phyloP scores from a whole-genome alignment of 2,797 vertebrate species.

The Enteromius paludinosus region DNA sequence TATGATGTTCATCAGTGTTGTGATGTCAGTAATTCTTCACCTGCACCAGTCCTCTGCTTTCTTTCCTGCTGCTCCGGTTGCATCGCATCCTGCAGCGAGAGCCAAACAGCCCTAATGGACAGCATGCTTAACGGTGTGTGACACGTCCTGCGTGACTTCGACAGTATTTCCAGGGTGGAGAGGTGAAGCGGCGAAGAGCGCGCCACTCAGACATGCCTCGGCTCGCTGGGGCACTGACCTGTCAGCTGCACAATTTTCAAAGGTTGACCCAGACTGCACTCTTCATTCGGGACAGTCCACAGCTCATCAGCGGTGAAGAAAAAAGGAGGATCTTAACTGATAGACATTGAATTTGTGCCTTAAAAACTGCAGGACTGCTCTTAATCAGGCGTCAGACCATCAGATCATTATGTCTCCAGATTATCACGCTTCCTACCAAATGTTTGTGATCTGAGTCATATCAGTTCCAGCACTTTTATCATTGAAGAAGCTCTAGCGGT shows the following conservation, averaged over 20 bases:
- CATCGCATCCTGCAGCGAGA: slow-evolving; percentile 15
- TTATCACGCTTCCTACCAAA: slow-evolving; percentile 49
- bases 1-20: slow-evolving; percentile 7
- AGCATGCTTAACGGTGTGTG: slow-evolving; percentile 69
- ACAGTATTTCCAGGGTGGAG: slow-evolving; percentile 56
- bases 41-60: neutral
- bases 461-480: neutral
- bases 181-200: slow-evolving; percentile 69
- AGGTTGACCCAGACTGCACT: slow-evolving; percentile 38
- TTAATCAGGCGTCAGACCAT: slow-evolving; percentile 48
- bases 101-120: slow-evolving; percentile 57
- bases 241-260: slow-evolving; percentile 18
- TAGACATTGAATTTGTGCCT: neutral
- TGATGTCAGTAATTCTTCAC: neutral
- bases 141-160: slow-evolving; percentile 65
- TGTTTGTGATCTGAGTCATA: neutral
- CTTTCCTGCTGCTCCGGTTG: neutral
- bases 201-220: slow-evolving; percentile 61
- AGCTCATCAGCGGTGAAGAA: slow-evolving; percentile 11
- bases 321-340: neutral
- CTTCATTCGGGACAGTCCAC: neutral
- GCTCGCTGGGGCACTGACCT: slow-evolving; percentile 52
- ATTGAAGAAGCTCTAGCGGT: neutral
- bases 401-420: slow-evolving; percentile 48
- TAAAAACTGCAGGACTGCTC: slow-evolving; percentile 21